These are phyloP conservation scores for Acrossocheilus fasciatus DNA, from an alignment of 2,797 vertebrate genomes.

Conservation along the genomic window DNA sequence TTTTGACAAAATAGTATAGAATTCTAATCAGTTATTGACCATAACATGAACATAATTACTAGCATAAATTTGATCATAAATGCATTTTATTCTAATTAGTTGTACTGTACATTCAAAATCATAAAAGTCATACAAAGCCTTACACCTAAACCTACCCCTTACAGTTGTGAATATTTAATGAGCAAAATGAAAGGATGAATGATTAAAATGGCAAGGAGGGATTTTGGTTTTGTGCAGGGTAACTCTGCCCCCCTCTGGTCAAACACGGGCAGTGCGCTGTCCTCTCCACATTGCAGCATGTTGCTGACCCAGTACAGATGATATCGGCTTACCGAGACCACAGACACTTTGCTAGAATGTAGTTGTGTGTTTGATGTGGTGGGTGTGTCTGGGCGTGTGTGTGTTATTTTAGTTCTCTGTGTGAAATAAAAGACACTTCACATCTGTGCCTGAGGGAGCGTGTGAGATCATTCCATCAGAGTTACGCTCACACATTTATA, in stretches of 20 bases:
- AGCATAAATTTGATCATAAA: background rate
- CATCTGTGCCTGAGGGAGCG: slow-evolving; percentile 10
- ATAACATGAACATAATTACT: background rate
- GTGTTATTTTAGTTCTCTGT: slow-evolving; percentile 31
- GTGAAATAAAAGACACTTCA: slow-evolving; percentile 25
- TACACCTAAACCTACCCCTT: too few species aligned
- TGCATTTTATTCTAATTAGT: background rate
- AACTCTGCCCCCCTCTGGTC: slow-evolving; percentile 40
- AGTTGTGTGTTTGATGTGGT: slow-evolving; percentile 44
- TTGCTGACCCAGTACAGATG: slow-evolving; percentile 34
- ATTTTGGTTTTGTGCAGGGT: background rate
- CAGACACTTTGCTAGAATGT: slow-evolving; percentile 21
- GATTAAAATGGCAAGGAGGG: background rate
- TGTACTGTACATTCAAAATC: background rate
- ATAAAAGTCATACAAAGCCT: too few species aligned
- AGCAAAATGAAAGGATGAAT: background rate
- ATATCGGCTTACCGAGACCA: slow-evolving; percentile 35
- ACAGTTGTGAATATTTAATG: background rate
- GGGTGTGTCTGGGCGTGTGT: slow-evolving; percentile 38
- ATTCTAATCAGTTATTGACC: background rate
- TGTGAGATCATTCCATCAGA: slow-evolving; percentile 9
- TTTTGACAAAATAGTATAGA: background rate
- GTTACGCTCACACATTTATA: background rate
- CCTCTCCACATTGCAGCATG: background rate
- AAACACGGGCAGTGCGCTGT: background rate